These are phyloP conservation scores for Caenorhabditis panamensis DNA, from an alignment of 2,888 invertebrate species.

Conservation along the genomic window DNA sequence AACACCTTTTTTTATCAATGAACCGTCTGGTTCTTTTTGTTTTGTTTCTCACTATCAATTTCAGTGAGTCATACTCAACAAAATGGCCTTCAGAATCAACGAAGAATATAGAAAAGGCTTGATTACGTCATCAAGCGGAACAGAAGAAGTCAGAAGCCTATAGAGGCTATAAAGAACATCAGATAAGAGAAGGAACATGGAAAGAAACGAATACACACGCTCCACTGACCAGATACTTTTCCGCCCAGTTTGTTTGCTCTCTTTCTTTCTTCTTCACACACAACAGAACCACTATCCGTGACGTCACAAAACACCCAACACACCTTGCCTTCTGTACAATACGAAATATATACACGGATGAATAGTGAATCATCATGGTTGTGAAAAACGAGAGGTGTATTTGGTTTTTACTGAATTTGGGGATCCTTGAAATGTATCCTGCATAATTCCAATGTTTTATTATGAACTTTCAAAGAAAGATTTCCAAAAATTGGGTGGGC, in stretches of 20 bases:
- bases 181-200: not conserved
- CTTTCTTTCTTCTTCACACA: no score
- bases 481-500: constrained; percentile 40
- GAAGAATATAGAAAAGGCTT: no score
- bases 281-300: constrained; percentile 38
- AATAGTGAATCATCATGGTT: not conserved
- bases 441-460: no score
- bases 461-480: no score
- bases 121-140: not conserved
- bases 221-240: constrained; percentile 27
- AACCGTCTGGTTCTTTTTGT: no score
- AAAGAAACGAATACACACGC: not conserved
- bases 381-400: no score
- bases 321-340: constrained; percentile 30
- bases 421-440: not conserved
- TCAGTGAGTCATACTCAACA: no score
- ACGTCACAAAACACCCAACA: constrained; percentile 43
- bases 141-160: not conserved
- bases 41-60: no score
- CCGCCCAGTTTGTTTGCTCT: constrained; percentile 38
- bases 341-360: no score
- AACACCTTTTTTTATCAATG: no score
- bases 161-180: not conserved
- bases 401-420: no score
- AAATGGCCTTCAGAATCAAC: no score